phyloP scores from a whole-genome alignment of 2,888 invertebrate species.

The Heliconius ismenius region DNA sequence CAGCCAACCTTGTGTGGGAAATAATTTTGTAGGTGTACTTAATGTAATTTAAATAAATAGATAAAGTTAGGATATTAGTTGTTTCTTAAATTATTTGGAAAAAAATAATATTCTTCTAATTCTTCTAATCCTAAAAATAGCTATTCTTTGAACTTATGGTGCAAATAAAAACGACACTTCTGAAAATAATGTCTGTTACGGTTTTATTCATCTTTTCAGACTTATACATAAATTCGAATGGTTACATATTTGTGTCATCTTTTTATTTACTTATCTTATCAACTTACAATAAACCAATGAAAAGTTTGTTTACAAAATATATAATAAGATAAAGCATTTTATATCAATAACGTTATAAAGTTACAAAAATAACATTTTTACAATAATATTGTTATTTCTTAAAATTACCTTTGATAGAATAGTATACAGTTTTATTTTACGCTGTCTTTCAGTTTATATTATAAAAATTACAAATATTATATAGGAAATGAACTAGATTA shows the following conservation, averaged over 20 bases:
- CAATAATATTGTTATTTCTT: background rate
- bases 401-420: background rate
- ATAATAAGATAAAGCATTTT: conserved; percentile 1
- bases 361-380: conserved; percentile 9
- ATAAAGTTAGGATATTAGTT: background rate
- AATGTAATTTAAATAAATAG: too few species aligned
- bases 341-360: conserved; percentile 3
- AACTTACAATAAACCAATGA: conserved; percentile 12
- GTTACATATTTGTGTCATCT: conserved; percentile 48
- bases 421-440: background rate
- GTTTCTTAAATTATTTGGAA: background rate
- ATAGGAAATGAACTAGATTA: background rate
- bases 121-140: too few species aligned
- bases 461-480: background rate
- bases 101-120: too few species aligned
- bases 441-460: background rate
- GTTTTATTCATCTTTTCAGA: conserved; percentile 47
- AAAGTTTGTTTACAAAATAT: conserved; percentile 11
- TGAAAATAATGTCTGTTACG: conserved; percentile 39
- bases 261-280: conserved; percentile 23
- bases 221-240: conserved; percentile 50
- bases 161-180: conserved; percentile 31
- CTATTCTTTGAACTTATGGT: background rate
- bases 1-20: too few species aligned
- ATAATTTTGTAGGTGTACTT: too few species aligned